Conservation (phyloP, 2,888 invertebrate species). For the Agonopterix alstromeriana region DNA sequence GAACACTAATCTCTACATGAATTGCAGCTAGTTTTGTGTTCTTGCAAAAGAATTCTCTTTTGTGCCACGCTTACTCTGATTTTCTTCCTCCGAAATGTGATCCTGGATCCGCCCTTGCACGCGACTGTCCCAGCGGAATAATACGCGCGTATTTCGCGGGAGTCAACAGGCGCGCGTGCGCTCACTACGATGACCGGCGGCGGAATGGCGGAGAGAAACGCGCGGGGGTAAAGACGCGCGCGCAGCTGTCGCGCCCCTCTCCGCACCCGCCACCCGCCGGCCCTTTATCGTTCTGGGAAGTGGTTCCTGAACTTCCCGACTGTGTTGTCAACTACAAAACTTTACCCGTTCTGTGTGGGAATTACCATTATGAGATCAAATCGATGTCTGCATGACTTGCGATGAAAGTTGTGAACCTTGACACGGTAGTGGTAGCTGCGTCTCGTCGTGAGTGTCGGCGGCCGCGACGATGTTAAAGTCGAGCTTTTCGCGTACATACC, state of each 20-base stretch:
- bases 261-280: conserved; percentile 36
- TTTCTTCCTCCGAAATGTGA: conserved; percentile 9
- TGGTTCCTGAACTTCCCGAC: conserved; percentile 75
- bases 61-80: too few relatives aligned
- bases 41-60: too few relatives aligned
- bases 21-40: too few relatives aligned
- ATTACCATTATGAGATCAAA: conserved; percentile 1
- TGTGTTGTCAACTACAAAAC: conserved; percentile 47
- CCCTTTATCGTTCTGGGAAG: conserved; percentile 76
- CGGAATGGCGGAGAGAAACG: conserved; percentile 44
- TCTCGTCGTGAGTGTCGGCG: conserved; percentile 10
- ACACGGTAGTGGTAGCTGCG: conserved; percentile 24
- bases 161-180: conserved; percentile 26
- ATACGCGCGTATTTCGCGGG: conserved; percentile 45
- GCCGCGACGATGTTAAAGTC: too few relatives aligned
- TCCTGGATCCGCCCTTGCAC: conserved; percentile 17
- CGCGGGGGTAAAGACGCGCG: conserved; percentile 58
- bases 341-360: conserved; percentile 33
- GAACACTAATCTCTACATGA: too few relatives aligned
- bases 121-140: conserved; percentile 30
- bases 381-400: conserved; percentile 13
- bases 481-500: conserved; percentile 3
- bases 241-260: conserved; percentile 66
- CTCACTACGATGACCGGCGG: conserved; percentile 38
- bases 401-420: conserved; percentile 68